Evolutionary conservation across 2,797 vertebrate species (phyloP).

Genomic region (Rachycentron canadum): DNA sequence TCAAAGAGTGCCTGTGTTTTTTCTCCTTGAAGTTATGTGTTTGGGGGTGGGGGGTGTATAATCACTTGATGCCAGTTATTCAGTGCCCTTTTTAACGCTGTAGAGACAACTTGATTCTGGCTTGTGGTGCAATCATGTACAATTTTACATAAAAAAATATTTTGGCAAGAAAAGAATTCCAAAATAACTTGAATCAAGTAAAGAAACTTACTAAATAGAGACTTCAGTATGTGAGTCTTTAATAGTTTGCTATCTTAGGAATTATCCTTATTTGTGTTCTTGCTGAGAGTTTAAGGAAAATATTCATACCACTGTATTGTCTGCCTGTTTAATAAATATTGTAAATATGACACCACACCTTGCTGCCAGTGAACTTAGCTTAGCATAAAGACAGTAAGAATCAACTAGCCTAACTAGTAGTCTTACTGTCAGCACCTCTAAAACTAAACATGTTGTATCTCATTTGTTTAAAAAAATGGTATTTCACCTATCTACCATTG

Average conservation of each 20-base stretch:
- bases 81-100: conserved; percentile 31
- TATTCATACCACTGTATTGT: background rate
- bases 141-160: conserved; percentile 19
- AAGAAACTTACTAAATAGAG: background rate
- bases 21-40: conserved; percentile 33
- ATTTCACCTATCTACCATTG: background rate
- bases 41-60: conserved; percentile 8
- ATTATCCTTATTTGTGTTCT: background rate
- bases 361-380: background rate
- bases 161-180: conserved; percentile 7
- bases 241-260: conserved; percentile 1
- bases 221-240: background rate
- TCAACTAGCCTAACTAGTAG: background rate
- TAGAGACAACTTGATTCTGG: conserved; percentile 22
- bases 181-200: background rate
- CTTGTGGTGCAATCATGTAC: background rate
- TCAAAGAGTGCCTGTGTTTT: conserved; percentile 43
- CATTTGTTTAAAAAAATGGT: background rate
- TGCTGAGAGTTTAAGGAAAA: background rate
- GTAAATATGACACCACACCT: background rate
- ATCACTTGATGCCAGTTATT: conserved; percentile 32
- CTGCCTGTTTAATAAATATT: background rate
- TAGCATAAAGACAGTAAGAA: background rate
- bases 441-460: background rate
- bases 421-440: background rate